Base-by-base conservation (phyloP, 2,888 invertebrate species). In the Melanophora roralis region DNA sequence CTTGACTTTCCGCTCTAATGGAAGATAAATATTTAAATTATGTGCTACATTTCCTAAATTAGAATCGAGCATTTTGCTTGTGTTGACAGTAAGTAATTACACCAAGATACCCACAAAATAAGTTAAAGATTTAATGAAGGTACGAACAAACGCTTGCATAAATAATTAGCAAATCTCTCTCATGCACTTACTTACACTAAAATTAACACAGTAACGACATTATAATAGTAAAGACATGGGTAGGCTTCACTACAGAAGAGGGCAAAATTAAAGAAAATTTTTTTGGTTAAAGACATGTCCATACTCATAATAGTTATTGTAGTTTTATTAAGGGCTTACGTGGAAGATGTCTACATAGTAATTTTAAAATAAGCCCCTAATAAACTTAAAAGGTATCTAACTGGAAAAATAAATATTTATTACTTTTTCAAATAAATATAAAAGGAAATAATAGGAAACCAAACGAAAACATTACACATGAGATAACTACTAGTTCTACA, bases 131-230 rank as follows among this genome's bases (percentile, higher is more conserved):
- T 71, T 72, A 72, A 77, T 72, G 77, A 76, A 62, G 27, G 38
- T 68, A 64, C 36, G 49, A 69, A 65, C 51, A 8, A 69, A 80
- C 80, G 80, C 82, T 78, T 80, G 82, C 78, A 82, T 82, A 75
- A 80, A 72, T 82, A 82, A 82, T 82, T 82, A 82, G 82, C 78
- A 71, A 80, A 82, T 78, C 75, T 65, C 16, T 59, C 65, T 69
- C 74, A 77, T 69, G 53, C 73, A 71, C 69, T 69, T 59, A 51
- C 69, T 69, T 59, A 51, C 53, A 78, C 62, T 40, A 51, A 49
- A 68, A 73, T 78, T 69, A 74, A 55, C 71, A 71, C 71, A 71
- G 64, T 71, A 51, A 71, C 59, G 71, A 59, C 55, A 51, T 49
- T 67, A 21, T 75, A 51, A 67, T 16, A 62, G 51, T 49, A 8